These are phyloP conservation scores for Poliocrania exsul DNA, from an alignment of 2,797 vertebrate genomes.

Conservation along the genomic window DNA sequence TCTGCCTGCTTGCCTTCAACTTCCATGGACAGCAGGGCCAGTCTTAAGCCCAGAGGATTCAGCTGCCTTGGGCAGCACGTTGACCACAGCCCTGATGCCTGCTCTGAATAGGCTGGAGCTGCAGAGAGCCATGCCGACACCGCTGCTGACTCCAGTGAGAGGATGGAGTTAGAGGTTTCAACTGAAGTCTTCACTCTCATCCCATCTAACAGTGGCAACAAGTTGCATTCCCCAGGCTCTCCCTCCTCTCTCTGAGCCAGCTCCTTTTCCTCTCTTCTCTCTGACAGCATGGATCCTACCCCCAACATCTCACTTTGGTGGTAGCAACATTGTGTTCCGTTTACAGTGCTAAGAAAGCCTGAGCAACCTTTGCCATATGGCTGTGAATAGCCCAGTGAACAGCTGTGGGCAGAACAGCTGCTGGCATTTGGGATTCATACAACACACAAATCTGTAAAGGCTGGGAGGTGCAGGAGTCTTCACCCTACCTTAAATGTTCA, in stretches of 20 bases:
- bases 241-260: background rate
- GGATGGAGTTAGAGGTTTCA: background rate
- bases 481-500: background rate
- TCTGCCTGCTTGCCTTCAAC: background rate
- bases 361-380: background rate
- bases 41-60: background rate
- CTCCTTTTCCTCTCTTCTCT: background rate
- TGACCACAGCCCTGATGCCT: background rate
- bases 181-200: background rate
- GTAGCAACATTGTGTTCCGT: background rate
- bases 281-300: background rate
- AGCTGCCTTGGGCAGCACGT: background rate
- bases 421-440: fast-evolving
- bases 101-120: background rate
- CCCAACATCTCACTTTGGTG: background rate
- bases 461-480: background rate
- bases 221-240: background rate
- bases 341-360: background rate
- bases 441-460: background rate
- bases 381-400: background rate
- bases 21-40: background rate
- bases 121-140: background rate
- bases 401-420: background rate
- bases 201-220: background rate
- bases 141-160: background rate